phyloP scores from a whole-genome alignment of 1,140 invertebrate genomes.

The Vanessa tameamea region DNA sequence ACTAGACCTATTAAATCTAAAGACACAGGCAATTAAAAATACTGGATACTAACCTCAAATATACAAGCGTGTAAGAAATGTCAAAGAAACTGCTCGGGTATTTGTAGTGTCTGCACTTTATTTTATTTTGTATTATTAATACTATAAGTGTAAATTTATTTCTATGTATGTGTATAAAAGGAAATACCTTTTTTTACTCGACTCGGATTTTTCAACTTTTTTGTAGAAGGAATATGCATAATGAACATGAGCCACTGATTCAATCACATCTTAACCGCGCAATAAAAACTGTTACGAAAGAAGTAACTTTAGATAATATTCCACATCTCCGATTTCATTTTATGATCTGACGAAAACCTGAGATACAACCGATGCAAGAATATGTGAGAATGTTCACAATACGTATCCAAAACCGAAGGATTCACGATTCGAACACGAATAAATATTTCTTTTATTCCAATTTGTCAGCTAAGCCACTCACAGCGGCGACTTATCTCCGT shows the following conservation, averaged over 20 bases:
- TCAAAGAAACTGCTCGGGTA: background rate
- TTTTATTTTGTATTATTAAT: background rate
- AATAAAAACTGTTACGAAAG: slow-evolving; percentile 4
- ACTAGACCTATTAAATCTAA: slow-evolving; percentile 8
- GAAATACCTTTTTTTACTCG: slow-evolving; percentile 1
- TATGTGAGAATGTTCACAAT: slow-evolving; percentile 55
- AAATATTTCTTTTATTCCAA: slow-evolving; percentile 81
- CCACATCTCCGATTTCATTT: slow-evolving; percentile 30
- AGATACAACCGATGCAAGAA: slow-evolving; percentile 29
- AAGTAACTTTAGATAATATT: slow-evolving; percentile 11
- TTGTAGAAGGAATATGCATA: background rate
- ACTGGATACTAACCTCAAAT: background rate
- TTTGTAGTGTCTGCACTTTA: background rate
- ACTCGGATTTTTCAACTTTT: background rate
- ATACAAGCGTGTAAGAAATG: background rate
- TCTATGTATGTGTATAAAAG: background rate
- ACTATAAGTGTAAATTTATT: background rate
- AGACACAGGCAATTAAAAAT: slow-evolving; percentile 4
- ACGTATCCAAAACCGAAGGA: slow-evolving; percentile 51
- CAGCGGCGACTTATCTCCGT: slow-evolving; percentile 75
- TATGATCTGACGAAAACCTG: slow-evolving; percentile 21
- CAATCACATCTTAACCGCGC: background rate
- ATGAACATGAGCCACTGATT: background rate
- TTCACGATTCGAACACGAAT: slow-evolving; percentile 69
- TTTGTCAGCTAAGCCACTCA: slow-evolving; percentile 79